Base-by-base conservation (phyloP, 1,140 invertebrate genomes). In the Cydia strobilella region DNA sequence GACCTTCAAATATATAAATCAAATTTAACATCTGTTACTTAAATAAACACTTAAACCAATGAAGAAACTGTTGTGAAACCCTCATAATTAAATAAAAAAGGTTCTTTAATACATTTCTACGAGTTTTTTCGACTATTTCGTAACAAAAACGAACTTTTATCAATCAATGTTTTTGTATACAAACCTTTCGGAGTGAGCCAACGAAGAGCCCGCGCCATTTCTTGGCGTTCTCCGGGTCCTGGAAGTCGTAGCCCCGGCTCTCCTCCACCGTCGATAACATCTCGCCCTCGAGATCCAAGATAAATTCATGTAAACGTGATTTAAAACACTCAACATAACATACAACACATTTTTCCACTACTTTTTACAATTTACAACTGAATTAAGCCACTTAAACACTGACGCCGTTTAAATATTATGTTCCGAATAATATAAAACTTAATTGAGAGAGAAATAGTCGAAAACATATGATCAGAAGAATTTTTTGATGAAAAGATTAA, bases 161-260 rank as follows among this genome's bases (percentile, higher is more conserved):
- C 18, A 69, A 66, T 31, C 18, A 59, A 69, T 27, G 69, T 74
- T 82, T 82, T 84, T 86, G 80, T 84, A 86, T 74, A 88, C 86
- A 83, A 92, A 96, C 96, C 95, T 96, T 97, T 82, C 95, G 95
- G 81, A 97, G 92, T 54, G 96, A 96, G 85, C 95, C 95, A 84
- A 97, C 95, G 93, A 98, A 97, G 51, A 98, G 94, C 80, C 97
- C 96, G 88, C 96, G 97, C 97, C 97, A 99, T 95, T 98, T 97
- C 79, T 95, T 94, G 78, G 95, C 94, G 93, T 98, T 98, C 90
- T 98, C 97, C 83, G 96, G 96, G 86, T 96, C 97, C 86, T 96
- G 95, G 91, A 98, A 98, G 93, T 98, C 96, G 93, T 97, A 98
- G 87, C 95, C 95, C 85, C 95, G 94, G 84, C 94, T 94, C 92